phyloP scores from a whole-genome alignment of 2,797 vertebrate genomes.

The Poeciliopsis gracilis region DNA sequence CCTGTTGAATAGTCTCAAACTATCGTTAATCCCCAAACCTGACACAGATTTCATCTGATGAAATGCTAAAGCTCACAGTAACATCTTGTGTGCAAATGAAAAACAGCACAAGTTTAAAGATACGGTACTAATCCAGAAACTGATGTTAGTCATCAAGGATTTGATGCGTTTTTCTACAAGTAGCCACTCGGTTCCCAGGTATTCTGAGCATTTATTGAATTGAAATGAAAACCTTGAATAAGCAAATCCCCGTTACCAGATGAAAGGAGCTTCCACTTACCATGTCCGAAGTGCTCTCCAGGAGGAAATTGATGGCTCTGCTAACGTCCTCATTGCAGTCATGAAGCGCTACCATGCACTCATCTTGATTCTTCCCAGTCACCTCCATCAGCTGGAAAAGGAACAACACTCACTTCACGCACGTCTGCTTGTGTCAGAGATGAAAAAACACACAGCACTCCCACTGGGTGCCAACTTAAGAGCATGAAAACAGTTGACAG shows the following conservation, averaged over 20 bases:
- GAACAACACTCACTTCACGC: constrained; percentile 7
- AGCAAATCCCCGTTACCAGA: background rate
- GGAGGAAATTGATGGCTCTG: constrained; percentile 94
- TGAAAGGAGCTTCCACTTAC: constrained; percentile 74
- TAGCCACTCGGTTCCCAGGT: background rate
- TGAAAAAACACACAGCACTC: background rate
- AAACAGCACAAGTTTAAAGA: background rate
- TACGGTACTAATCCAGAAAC: background rate
- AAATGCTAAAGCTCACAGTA: too few species aligned
- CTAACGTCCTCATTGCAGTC: constrained; percentile 98
- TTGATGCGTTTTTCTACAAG: background rate
- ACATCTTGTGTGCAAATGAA: too few species aligned
- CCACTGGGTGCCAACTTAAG: background rate
- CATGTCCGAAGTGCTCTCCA: constrained; percentile 95
- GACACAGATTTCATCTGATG: background rate
- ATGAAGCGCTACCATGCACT: constrained; percentile 95
- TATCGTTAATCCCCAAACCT: too few species aligned
- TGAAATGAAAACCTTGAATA: background rate
- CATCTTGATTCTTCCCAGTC: constrained; percentile 96
- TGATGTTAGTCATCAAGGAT: background rate
- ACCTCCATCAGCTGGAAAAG: constrained; percentile 92
- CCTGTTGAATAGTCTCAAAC: too few species aligned
- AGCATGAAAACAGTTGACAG: background rate
- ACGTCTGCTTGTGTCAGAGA: background rate
- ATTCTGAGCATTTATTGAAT: background rate